Conservation (phyloP, 1,140 invertebrate genomes). For the Bradynema listronoti region DNA sequence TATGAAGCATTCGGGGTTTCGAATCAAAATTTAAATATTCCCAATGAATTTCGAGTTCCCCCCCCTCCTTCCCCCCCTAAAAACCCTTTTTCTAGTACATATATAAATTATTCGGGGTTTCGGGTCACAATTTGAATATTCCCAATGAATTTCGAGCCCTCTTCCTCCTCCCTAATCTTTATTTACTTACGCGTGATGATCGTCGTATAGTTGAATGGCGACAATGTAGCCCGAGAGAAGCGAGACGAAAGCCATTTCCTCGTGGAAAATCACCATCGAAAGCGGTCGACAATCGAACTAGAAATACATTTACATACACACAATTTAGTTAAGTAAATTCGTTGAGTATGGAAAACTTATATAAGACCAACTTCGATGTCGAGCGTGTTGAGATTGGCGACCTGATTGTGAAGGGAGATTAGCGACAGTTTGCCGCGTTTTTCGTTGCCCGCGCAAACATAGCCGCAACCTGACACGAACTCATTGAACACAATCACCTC, state of each 20-base stretch:
- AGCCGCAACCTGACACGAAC: conserved; percentile 29
- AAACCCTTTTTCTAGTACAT: too few relatives aligned
- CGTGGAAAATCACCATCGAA: conserved; percentile 58
- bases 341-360: not conserved
- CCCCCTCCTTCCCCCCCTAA: too few relatives aligned
- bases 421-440: conserved; percentile 58
- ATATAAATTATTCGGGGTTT: too few relatives aligned
- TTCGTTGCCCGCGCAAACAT: conserved; percentile 61
- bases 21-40: too few relatives aligned
- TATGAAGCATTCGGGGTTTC: too few relatives aligned
- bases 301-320: conserved; percentile 1
- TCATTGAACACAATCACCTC: conserved; percentile 42
- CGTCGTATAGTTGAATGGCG: conserved; percentile 51
- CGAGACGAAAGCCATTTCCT: conserved; percentile 59
- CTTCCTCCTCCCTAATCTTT: too few relatives aligned
- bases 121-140: too few relatives aligned
- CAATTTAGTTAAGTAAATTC: not conserved
- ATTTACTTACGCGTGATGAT: conserved; percentile 22
- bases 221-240: conserved; percentile 61
- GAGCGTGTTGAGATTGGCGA: conserved; percentile 59
- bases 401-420: conserved; percentile 56
- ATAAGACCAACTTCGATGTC: conserved; percentile 58
- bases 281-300: conserved; percentile 62
- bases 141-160: too few relatives aligned
- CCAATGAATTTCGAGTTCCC: too few relatives aligned